These are phyloP conservation scores for Staurois parvus DNA, from an alignment of 2,797 vertebrate genomes.

Conservation along the genomic window DNA sequence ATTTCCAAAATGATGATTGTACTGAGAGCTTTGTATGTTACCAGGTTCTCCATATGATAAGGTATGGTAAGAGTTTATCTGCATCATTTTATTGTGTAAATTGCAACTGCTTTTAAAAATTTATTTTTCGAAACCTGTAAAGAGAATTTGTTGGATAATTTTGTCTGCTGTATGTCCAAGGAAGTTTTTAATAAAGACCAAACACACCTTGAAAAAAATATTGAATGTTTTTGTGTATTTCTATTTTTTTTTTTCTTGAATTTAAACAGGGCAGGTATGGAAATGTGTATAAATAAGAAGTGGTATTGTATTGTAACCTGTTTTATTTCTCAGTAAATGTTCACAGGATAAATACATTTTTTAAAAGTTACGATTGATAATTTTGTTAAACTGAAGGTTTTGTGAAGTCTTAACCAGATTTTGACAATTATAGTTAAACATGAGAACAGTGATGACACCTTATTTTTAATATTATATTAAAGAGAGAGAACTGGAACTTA, in stretches of 20 bases:
- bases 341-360: neutral
- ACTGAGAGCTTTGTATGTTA: slow-evolving; percentile 5
- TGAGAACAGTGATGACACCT: no score
- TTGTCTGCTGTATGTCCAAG: slow-evolving; percentile 26
- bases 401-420: no score
- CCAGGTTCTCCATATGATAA: neutral
- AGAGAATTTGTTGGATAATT: slow-evolving; percentile 24
- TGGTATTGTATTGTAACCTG: neutral
- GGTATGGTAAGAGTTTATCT: neutral
- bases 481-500: no score
- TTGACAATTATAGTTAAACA: no score
- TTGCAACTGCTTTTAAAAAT: slow-evolving; percentile 1
- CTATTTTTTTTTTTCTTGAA: slow-evolving; percentile 1
- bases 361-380: neutral
- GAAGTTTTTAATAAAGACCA: slow-evolving; percentile 49
- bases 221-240: slow-evolving; percentile 48
- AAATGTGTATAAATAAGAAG: no score
- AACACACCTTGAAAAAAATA: slow-evolving; percentile 7
- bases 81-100: neutral
- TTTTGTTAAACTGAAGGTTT: no score
- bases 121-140: slow-evolving; percentile 39
- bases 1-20: neutral
- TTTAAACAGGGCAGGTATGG: neutral
- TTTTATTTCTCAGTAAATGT: neutral
- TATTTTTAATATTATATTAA: no score